Conservation (phyloP, 1,140 invertebrate genomes). For the Globodera rostochiensis region DNA sequence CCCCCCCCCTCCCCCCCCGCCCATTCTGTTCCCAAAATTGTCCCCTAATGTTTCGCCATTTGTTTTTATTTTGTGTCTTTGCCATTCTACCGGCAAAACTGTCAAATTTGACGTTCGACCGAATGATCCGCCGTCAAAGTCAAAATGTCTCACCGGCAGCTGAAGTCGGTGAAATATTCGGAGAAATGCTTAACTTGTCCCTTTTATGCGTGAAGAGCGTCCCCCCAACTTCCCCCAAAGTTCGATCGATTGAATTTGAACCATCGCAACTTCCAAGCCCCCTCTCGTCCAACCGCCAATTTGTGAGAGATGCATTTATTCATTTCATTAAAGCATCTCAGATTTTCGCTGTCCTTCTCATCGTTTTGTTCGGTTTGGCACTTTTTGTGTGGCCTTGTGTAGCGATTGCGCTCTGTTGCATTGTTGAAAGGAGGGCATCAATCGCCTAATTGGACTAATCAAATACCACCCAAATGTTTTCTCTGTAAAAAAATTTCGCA, state of each 20-base stretch:
- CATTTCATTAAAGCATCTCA: background rate
- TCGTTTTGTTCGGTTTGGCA: background rate
- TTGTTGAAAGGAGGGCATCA: background rate
- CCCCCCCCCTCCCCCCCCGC: no score
- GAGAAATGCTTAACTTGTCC: no score
- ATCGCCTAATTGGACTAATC: no score
- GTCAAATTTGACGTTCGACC: background rate
- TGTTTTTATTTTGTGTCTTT: background rate
- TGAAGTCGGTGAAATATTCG: no score
- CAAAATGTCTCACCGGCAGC: no score
- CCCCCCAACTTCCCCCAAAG: background rate
- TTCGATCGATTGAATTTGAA: background rate
- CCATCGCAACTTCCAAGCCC: background rate
- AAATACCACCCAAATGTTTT: no score
- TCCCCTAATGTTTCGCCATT: background rate
- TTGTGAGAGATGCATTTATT: background rate
- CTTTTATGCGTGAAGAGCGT: no score
- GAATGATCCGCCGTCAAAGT: background rate
- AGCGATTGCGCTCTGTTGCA: background rate
- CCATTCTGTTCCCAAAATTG: background rate
- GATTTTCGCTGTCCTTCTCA: background rate
- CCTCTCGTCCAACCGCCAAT: background rate
- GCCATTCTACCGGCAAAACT: background rate
- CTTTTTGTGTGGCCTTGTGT: background rate
- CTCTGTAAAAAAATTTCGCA: no score